Base-by-base conservation (phyloP, 2,113 vertebrate genomes). In the cattle (Bos taurus) region DNA sequence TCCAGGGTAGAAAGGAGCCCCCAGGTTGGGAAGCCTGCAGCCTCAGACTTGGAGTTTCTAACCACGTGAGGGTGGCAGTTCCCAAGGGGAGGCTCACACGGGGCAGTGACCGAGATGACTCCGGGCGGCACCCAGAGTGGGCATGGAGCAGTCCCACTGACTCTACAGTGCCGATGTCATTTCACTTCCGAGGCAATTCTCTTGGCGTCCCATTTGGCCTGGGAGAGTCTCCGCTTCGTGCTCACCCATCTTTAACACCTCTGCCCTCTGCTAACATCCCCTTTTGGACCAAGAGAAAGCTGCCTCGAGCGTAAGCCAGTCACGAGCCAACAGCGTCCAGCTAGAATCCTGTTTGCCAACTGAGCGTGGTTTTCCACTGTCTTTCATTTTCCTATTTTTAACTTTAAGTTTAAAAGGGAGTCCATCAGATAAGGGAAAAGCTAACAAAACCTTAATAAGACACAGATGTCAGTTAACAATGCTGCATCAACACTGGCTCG, bases 121-220 rank as follows among this genome's bases (percentile, higher is more conserved):
- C 13, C 0, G 4, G 54, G 46, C 25, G 57, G 48, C 15, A 0
- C 17, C 4, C 26, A 59, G 52, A 1, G 50, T 16, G 23, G 23
- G 40, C 48, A 2, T 25, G 9, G n/a, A 4, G 3, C 33, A 12
- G 28, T 25, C 10, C 67, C 46, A 16, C 36, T 3, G 36, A 30
- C 7, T 12, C 71, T 21, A 3, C 5, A 1, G 15, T 3, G 19
- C 77, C 23, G 16, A n/a, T 28, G 59, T 16, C 4, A 4, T 25
- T 48, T 40, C 1, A 33, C 33, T 92, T 62, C 52, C 1, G 33
- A 3, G 52, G 40, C 74, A 16, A 28, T 11, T 16, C 57, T 46
- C 78, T 15, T 28, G 26, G n/a, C 12, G 0, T 54, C 48, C 84
- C 60, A 0, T 0, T 25, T 21, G 54, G 17, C 90, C 64, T 5